Evolutionary conservation across 1,140 invertebrate species (phyloP).

Genomic region (Papilio xuthus): DNA sequence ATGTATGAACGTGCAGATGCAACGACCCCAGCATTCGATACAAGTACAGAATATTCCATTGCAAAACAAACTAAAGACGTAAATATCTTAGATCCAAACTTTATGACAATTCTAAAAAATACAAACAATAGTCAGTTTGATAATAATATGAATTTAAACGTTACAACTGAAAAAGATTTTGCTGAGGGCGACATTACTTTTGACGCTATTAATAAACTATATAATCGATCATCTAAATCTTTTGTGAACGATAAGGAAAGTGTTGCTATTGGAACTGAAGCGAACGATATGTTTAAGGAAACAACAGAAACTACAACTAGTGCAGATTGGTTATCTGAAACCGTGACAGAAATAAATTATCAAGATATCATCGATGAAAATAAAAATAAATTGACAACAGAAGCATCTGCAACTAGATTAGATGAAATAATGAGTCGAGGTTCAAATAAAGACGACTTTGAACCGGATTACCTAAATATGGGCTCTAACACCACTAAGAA

Average conservation of each 20-base stretch:
- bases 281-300: slow-evolving; percentile 43
- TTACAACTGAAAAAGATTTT: slow-evolving; percentile 48
- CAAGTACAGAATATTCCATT: slow-evolving; percentile 44
- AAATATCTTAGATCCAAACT: slow-evolving; percentile 43
- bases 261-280: slow-evolving; percentile 42
- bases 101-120: slow-evolving; percentile 53
- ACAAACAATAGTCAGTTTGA: slow-evolving; percentile 55
- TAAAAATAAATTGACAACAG: slow-evolving; percentile 56
- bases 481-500: slow-evolving; percentile 57
- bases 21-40: slow-evolving; percentile 45
- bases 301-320: slow-evolving; percentile 53
- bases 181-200: slow-evolving; percentile 61
- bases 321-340: slow-evolving; percentile 69
- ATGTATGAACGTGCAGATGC: slow-evolving; percentile 2
- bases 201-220: slow-evolving; percentile 62
- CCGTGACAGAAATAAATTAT: slow-evolving; percentile 65
- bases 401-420: slow-evolving; percentile 53
- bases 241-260: slow-evolving; percentile 50
- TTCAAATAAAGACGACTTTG: slow-evolving; percentile 67
- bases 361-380: slow-evolving; percentile 61
- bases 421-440: slow-evolving; percentile 63
- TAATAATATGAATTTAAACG: slow-evolving; percentile 44
- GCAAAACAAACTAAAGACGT: slow-evolving; percentile 41
- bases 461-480: slow-evolving; percentile 72
- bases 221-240: slow-evolving; percentile 67